phyloP scores from a whole-genome alignment of 2,888 invertebrate species.

The Coleophora deauratella region DNA sequence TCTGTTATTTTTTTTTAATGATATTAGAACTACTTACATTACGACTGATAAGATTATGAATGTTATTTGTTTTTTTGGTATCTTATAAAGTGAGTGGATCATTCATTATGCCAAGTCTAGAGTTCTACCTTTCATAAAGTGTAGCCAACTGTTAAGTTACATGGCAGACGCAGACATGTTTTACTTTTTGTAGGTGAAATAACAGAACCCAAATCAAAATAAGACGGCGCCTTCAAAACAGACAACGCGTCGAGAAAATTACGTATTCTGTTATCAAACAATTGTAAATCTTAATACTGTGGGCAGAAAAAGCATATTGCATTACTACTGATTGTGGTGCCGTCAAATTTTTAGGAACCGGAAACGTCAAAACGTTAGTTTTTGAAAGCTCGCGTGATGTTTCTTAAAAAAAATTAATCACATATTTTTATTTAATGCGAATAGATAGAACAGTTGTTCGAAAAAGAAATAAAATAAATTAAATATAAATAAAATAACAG shows the following conservation, averaged over 20 bases:
- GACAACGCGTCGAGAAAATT: constrained; percentile 30
- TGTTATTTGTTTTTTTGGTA: too few relatives aligned
- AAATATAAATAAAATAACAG: too few relatives aligned
- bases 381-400: constrained; percentile 49
- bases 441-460: too few relatives aligned
- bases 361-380: constrained; percentile 53
- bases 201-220: constrained; percentile 53
- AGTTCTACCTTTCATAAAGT: not conserved
- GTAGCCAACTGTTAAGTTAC: constrained; percentile 26
- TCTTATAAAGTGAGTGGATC: not conserved
- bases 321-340: constrained; percentile 10
- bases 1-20: too few relatives aligned
- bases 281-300: constrained; percentile 10
- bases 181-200: constrained; percentile 33
- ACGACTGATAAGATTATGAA: not conserved
- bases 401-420: constrained; percentile 13
- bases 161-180: constrained; percentile 20
- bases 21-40: not conserved
- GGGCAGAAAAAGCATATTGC: constrained; percentile 11
- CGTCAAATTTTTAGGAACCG: constrained; percentile 50
- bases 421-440: too few relatives aligned
- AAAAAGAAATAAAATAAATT: too few relatives aligned
- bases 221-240: constrained; percentile 32
- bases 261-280: constrained; percentile 4
- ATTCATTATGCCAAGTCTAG: not conserved